These are phyloP conservation scores for Uria aalge DNA, from an alignment of 2,113 vertebrate species.

Conservation along the genomic window DNA sequence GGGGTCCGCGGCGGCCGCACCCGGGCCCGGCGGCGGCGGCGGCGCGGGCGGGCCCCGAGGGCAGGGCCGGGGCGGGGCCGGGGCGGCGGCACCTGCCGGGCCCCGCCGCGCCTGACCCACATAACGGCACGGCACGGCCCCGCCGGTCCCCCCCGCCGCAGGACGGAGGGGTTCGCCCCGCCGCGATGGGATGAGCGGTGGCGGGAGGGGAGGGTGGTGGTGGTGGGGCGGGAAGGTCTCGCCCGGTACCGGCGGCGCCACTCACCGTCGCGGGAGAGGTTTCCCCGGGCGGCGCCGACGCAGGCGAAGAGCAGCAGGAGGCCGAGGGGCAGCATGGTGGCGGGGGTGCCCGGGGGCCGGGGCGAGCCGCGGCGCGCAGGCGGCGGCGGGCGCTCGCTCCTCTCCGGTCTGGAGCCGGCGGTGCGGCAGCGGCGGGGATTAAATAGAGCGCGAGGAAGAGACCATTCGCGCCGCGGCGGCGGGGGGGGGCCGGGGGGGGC, in stretches of 20 bases:
- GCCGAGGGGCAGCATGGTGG: not conserved
- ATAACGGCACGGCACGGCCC: not conserved
- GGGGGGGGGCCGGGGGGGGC: not conserved
- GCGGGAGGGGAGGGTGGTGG: not conserved
- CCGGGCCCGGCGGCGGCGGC: not conserved
- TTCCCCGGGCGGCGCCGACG: not conserved
- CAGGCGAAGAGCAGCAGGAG: not conserved
- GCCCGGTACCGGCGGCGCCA: not conserved
- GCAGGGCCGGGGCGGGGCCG: not conserved
- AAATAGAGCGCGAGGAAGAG: slow-evolving; percentile 1
- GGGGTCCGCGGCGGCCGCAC: no score
- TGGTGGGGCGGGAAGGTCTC: not conserved
- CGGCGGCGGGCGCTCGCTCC: not conserved
- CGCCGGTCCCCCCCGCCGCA: not conserved
- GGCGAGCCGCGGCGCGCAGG: not conserved
- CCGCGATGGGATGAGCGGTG: not conserved
- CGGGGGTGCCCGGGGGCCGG: not conserved
- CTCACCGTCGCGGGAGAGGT: slow-evolving; percentile 6
- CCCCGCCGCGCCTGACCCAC: not conserved
- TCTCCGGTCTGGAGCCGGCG: not conserved
- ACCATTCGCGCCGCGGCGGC: not conserved
- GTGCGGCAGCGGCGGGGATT: not conserved
- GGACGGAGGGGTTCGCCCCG: not conserved
- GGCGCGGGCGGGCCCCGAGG: not conserved
- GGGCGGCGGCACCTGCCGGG: not conserved